Conservation (phyloP, 2,888 invertebrate species). For the Drosophila phalerata region DNA sequence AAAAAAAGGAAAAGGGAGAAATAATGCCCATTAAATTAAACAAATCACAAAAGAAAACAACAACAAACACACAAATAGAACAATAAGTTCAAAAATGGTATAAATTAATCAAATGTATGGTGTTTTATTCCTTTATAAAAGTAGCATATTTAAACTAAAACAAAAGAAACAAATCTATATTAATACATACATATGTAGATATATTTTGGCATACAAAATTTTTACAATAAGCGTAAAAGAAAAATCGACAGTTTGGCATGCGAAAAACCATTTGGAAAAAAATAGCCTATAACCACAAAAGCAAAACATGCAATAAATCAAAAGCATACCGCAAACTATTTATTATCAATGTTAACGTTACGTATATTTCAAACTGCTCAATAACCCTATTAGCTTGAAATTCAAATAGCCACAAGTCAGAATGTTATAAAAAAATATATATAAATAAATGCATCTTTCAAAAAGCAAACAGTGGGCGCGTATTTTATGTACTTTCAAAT, state of each 20-base stretch:
- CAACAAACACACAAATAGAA: conserved; percentile 61
- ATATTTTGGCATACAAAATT: conserved; percentile 82
- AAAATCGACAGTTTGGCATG: conserved; percentile 43
- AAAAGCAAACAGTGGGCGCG: conserved; percentile 22
- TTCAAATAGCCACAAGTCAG: conserved; percentile 74
- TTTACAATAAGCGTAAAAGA: conserved; percentile 59
- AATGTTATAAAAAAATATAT: conserved; percentile 65
- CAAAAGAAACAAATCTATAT: conserved; percentile 61
- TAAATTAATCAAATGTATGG: conserved; percentile 73
- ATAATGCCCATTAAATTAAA: conserved; percentile 23
- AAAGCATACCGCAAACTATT: conserved; percentile 65
- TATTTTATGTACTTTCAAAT: not conserved
- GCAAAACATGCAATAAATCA: conserved; percentile 60
- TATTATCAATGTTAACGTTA: conserved; percentile 80
- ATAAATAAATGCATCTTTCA: conserved; percentile 51
- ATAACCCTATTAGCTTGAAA: conserved; percentile 75
- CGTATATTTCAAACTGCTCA: conserved; percentile 72
- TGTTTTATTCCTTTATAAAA: conserved; percentile 78
- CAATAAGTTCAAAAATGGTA: conserved; percentile 60
- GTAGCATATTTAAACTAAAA: conserved; percentile 54
- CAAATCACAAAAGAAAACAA: conserved; percentile 32
- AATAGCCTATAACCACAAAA: conserved; percentile 48
- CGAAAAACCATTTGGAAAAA: conserved; percentile 32
- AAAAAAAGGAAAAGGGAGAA: conserved; percentile 29
- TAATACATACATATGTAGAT: conserved; percentile 60